Conservation (phyloP, 2,888 invertebrate genomes). For the Drosophila nr. perissopoda region DNA sequence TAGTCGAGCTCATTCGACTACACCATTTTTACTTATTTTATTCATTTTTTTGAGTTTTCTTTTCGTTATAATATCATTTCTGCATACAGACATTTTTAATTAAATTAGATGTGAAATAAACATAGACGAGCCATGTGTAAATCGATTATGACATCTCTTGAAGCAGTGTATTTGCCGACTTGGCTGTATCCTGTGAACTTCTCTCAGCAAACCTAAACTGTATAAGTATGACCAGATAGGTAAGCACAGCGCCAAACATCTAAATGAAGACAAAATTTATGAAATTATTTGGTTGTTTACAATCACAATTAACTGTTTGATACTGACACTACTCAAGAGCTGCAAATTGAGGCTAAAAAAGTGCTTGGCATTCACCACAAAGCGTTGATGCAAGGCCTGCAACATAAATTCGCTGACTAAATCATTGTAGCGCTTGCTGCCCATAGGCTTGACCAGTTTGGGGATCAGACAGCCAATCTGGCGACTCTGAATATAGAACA, state of each 20-base stretch:
- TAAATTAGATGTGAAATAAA: not conserved
- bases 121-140: no score
- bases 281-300: not conserved
- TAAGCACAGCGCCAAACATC: conserved; percentile 83
- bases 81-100: not conserved
- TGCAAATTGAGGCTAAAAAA: conserved; percentile 83
- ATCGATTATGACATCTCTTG: not conserved
- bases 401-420: conserved; percentile 83
- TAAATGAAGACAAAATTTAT: conserved; percentile 27
- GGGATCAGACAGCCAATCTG: conserved; percentile 83
- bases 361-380: conserved; percentile 83
- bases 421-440: conserved; percentile 82
- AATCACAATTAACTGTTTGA: no score
- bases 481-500: conserved; percentile 76
- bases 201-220: conserved; percentile 82
- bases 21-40: not conserved
- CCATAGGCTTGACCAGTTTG: conserved; percentile 81
- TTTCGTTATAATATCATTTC: not conserved
- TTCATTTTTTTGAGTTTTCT: not conserved
- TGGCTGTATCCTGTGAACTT: not conserved
- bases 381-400: conserved; percentile 83
- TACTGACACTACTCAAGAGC: conserved; percentile 81
- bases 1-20: no score
- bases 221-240: conserved; percentile 83
- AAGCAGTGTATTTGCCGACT: not conserved